These are phyloP conservation scores for Endotricha flammealis DNA, from an alignment of 2,888 invertebrate genomes.

Conservation along the genomic window DNA sequence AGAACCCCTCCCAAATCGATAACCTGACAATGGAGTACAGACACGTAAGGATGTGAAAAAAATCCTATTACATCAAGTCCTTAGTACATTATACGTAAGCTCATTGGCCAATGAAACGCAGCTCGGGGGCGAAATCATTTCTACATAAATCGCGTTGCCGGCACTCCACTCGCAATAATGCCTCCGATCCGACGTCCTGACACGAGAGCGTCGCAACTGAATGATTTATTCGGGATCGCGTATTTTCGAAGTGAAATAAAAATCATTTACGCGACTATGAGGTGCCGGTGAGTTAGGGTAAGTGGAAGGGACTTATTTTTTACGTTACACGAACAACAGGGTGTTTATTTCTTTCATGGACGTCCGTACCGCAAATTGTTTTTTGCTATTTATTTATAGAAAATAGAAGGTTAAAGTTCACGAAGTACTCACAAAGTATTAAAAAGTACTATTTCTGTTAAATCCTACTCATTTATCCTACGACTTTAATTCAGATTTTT, in stretches of 20 bases:
- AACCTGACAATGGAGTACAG: too few relatives aligned
- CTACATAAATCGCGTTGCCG: slow-evolving; percentile 15
- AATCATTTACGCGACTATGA: slow-evolving; percentile 36
- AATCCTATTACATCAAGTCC: neutral
- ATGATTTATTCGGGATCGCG: slow-evolving; percentile 44
- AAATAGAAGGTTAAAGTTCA: too few relatives aligned
- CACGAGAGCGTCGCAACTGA: slow-evolving; percentile 30
- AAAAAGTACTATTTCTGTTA: too few relatives aligned
- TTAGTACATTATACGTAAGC: neutral
- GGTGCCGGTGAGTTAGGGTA: slow-evolving; percentile 15
- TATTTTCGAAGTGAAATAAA: slow-evolving; percentile 44
- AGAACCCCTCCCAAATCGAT: too few relatives aligned
- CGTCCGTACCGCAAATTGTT: too few relatives aligned
- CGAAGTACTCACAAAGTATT: too few relatives aligned
- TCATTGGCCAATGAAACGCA: neutral
- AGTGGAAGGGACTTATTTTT: slow-evolving; percentile 24
- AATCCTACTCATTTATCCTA: too few relatives aligned
- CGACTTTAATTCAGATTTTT: too few relatives aligned
- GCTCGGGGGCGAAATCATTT: slow-evolving; percentile 2
- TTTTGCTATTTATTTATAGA: too few relatives aligned
- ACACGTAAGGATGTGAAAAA: too few relatives aligned
- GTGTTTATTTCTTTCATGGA: too few relatives aligned
- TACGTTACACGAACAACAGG: too few relatives aligned
- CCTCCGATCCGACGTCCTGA: slow-evolving; percentile 36
- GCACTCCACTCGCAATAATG: slow-evolving; percentile 22